Evolutionary conservation across 2,888 invertebrate species (phyloP).

Genomic region (Strigamia transsilvanica): DNA sequence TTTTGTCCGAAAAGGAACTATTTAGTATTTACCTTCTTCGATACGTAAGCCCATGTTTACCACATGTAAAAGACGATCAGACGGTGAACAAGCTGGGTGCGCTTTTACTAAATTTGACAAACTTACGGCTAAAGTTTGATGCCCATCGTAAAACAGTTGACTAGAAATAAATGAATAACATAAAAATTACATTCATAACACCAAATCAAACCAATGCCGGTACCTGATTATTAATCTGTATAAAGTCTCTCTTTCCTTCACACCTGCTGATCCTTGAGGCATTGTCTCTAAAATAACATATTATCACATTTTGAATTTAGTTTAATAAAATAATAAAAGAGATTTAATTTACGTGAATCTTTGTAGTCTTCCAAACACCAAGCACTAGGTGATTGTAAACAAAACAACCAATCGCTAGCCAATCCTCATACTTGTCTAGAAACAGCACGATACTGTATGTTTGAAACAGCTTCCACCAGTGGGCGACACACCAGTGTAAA

Average conservation of each 20-base stretch:
- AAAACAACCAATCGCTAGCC: no score
- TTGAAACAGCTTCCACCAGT: neutral
- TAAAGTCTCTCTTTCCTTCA: conserved; percentile 86
- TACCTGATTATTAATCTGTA: conserved; percentile 93
- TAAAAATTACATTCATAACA: conserved; percentile 2
- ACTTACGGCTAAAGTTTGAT: conserved; percentile 88
- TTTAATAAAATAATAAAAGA: no score
- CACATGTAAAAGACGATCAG: conserved; percentile 87
- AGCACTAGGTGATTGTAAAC: no score
- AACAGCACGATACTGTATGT: neutral
- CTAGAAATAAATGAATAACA: conserved; percentile 69
- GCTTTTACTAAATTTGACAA: conserved; percentile 85
- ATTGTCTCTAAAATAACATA: neutral
- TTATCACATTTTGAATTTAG: neutral
- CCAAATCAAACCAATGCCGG: conserved; percentile 14
- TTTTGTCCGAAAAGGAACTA: neutral
- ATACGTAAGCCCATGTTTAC: conserved; percentile 85
- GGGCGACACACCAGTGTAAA: no score
- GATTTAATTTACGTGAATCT: neutral
- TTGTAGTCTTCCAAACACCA: neutral
- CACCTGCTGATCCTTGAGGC: conserved; percentile 69
- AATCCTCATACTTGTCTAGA: neutral
- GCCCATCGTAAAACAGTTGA: conserved; percentile 97
- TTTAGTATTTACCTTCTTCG: conserved; percentile 71
- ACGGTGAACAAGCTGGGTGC: conserved; percentile 94